These are phyloP conservation scores for Synergus umbraculus DNA, from an alignment of 2,888 invertebrate species.

Conservation along the genomic window DNA sequence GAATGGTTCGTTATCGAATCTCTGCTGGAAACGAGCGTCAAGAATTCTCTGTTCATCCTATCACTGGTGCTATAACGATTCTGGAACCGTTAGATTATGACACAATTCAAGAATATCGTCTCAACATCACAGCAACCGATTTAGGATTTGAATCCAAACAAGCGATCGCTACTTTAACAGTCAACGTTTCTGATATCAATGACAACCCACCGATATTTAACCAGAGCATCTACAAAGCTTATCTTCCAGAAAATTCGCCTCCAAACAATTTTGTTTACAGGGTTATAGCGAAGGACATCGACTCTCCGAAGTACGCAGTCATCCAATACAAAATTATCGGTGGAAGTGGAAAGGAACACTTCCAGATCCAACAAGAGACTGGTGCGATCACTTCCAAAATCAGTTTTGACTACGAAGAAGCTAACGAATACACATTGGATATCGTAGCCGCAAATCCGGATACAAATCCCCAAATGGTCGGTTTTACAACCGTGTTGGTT, in stretches of 20 bases:
- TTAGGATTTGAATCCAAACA: slow-evolving; percentile 88
- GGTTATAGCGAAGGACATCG: slow-evolving; percentile 89
- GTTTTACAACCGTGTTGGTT: slow-evolving; percentile 85
- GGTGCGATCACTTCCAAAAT: slow-evolving; percentile 87
- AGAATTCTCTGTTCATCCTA: slow-evolving; percentile 88
- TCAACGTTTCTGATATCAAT: slow-evolving; percentile 94
- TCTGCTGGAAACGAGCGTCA: slow-evolving; percentile 89
- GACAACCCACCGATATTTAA: slow-evolving; percentile 95
- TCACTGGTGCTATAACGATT: slow-evolving; percentile 89
- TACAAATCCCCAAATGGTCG: slow-evolving; percentile 84
- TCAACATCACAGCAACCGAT: slow-evolving; percentile 93
- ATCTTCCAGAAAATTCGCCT: slow-evolving; percentile 90
- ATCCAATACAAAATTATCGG: slow-evolving; percentile 90
- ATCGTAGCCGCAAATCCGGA: slow-evolving; percentile 93
- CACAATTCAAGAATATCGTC: slow-evolving; percentile 87
- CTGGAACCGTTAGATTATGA: slow-evolving; percentile 92
- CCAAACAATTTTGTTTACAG: slow-evolving; percentile 86
- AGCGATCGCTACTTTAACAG: slow-evolving; percentile 88
- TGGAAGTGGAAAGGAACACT: slow-evolving; percentile 86
- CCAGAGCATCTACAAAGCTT: slow-evolving; percentile 86
- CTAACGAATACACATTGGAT: slow-evolving; percentile 85
- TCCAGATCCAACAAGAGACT: slow-evolving; percentile 86
- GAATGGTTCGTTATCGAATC: slow-evolving; percentile 90
- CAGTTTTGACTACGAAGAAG: slow-evolving; percentile 93
- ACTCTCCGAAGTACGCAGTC: slow-evolving; percentile 92